A percentile compares a stretch with the other conserved stretches of the same genome.
Evolutionary conservation across 2,797 vertebrate genomes (phyloP).

Genomic region (Bradypus variegatus): DNA sequence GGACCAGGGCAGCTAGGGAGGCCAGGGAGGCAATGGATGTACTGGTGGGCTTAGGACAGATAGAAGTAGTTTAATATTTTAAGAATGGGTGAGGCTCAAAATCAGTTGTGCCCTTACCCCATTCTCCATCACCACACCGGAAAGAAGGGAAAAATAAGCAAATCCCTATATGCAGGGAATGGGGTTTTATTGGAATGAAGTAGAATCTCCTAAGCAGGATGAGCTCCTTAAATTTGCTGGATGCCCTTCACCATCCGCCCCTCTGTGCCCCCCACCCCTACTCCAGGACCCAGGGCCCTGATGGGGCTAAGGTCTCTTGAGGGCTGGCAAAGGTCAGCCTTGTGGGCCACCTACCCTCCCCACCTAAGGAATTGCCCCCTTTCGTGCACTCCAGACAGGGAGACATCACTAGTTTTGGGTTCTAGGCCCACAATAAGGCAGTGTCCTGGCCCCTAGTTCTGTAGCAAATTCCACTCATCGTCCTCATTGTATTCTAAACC

Average conservation of each 20-base stretch:
- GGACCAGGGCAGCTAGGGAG: neutral
- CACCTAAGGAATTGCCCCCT: neutral
- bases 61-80: neutral
- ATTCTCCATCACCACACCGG: neutral
- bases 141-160: neutral
- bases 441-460: neutral
- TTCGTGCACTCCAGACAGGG: neutral
- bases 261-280: neutral
- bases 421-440: neutral
- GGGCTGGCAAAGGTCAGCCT: neutral
- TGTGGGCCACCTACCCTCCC: neutral
- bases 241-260: neutral
- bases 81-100: neutral
- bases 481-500: constrained; percentile 65
- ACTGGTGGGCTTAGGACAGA: neutral
- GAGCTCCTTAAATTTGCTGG: neutral
- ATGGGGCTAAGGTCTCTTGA: neutral
- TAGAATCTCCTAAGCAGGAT: neutral
- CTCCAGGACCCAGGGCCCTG: fast-evolving
- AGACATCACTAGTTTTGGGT: neutral
- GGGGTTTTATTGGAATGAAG: neutral
- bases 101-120: neutral
- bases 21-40: neutral
- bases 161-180: neutral
- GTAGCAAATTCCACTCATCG: constrained; percentile 58